Evolutionary conservation across 2,888 invertebrate genomes (phyloP).

Genomic region (Spicauda simplicius): DNA sequence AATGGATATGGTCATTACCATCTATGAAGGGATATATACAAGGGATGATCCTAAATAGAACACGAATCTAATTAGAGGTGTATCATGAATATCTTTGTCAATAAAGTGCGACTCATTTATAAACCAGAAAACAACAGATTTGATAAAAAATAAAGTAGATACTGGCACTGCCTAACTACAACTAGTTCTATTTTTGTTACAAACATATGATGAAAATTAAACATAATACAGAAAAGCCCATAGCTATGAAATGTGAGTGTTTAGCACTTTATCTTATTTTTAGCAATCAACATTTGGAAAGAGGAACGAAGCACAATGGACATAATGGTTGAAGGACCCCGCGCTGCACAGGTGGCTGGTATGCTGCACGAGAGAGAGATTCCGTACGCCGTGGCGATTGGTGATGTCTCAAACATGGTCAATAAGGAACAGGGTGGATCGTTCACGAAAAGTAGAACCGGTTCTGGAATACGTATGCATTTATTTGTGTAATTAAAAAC

Average conservation of each 20-base stretch:
- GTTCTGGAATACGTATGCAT: slow-evolving; percentile 7
- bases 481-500: not conserved
- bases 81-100: too few relatives aligned
- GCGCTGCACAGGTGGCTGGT: slow-evolving; percentile 61
- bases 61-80: too few relatives aligned
- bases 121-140: too few relatives aligned
- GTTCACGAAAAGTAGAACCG: slow-evolving; percentile 10
- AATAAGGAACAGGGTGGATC: slow-evolving; percentile 53
- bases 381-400: slow-evolving; percentile 64
- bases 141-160: too few relatives aligned
- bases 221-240: too few relatives aligned
- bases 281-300: slow-evolving; percentile 73
- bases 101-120: too few relatives aligned
- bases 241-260: not conserved
- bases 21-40: too few relatives aligned
- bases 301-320: slow-evolving; percentile 75
- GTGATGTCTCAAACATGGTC: slow-evolving; percentile 56
- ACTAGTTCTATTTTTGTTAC: too few relatives aligned
- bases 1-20: too few relatives aligned
- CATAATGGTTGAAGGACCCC: slow-evolving; percentile 66
- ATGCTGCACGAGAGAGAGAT: slow-evolving; percentile 70
- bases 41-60: too few relatives aligned
- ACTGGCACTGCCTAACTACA: too few relatives aligned
- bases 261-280: slow-evolving; percentile 26
- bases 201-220: too few relatives aligned